Conservation (phyloP, 2,113 vertebrate genomes). For the Plestiodon gilberti region DNA sequence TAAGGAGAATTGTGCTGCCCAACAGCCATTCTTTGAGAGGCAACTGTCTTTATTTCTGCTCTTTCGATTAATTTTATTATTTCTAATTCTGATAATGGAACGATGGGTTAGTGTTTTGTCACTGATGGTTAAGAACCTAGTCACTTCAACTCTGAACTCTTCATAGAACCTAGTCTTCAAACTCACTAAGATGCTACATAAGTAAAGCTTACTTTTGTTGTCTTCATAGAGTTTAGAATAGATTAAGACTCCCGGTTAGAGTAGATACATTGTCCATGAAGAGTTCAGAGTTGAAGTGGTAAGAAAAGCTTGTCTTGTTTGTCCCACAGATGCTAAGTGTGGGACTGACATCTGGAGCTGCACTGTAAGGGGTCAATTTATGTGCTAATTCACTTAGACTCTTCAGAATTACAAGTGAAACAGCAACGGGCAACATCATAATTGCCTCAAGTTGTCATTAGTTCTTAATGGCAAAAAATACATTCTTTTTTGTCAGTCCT, state of each 20-base stretch:
- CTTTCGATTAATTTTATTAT: constrained; percentile 2
- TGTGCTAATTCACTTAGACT: background rate
- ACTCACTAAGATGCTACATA: background rate
- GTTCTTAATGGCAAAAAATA: background rate
- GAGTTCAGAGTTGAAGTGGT: constrained; percentile 15
- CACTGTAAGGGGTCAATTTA: constrained; percentile 13
- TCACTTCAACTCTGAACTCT: too few species aligned
- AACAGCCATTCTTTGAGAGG: background rate
- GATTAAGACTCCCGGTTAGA: constrained; percentile 17
- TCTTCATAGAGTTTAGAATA: constrained; percentile 7
- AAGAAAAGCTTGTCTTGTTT: constrained; percentile 14
- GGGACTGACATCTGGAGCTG: constrained; percentile 29
- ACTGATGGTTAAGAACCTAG: constrained; percentile 22
- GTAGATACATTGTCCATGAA: constrained; percentile 21
- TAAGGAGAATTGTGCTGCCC: too few species aligned
- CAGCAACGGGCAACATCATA: background rate
- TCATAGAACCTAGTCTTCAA: too few species aligned
- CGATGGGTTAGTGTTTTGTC: constrained; percentile 39
- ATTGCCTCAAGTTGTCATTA: background rate
- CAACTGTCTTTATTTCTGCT: constrained; percentile 27
- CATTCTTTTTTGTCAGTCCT: background rate
- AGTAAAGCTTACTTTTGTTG: constrained; percentile 36
- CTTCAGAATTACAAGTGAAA: background rate
- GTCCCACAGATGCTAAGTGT: constrained; percentile 9
- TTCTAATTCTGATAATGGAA: background rate